Evolutionary conservation across 2,797 vertebrate species (phyloP), one percentile per base, ranked within the genome.

Genomic region (Prunella strophiata): DNA sequence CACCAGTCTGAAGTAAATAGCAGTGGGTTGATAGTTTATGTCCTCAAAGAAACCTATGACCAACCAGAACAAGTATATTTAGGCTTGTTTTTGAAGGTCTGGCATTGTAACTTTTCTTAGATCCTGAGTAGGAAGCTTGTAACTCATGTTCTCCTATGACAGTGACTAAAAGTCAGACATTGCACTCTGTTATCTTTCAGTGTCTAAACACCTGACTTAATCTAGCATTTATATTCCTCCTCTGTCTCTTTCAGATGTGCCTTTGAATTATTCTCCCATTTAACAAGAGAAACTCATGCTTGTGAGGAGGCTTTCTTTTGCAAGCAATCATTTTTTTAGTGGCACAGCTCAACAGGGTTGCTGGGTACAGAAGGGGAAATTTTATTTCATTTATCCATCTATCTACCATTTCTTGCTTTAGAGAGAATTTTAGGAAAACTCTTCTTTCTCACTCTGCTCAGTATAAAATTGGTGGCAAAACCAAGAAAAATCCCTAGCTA

Each of bases 241-340:
- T 70, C 50, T 80, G 13, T 29, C n/a, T 81, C 17, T 93, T 55
- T 59, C 77, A 57, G 45, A 66, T 88, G 42, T 55, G 25, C 2
- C 32, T 85, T 86, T 93, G 80, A 94, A 86, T 94, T 91, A 91
- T 59, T 79, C 40, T 93, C 43, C 36, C 34, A 50, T 75, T 88
- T 88, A 70, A 84, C 57, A 94, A 85, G 52, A 76, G 66, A 65
- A 88, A 52, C 34, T 82, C 38, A 32, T 57, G 23, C 12, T 85
- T 77, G 11, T 57, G 32, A 89, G 21, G 6, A 22, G 9, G 0
- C 0, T n/a, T 65, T 71, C 55, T 88, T 74, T 88, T 67, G 4
- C 20, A 84, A 91, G 16, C 47, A 84, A 72, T 81, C 3, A 21
- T 58, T 71, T 85, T 76, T 91, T 74, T 71, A 72, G 30, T 40